A percentile compares a stretch with the other conserved stretches of the same genome.
phyloP scores from a whole-genome alignment of 2,797 vertebrate genomes.

The Lacerta bilineata region DNA sequence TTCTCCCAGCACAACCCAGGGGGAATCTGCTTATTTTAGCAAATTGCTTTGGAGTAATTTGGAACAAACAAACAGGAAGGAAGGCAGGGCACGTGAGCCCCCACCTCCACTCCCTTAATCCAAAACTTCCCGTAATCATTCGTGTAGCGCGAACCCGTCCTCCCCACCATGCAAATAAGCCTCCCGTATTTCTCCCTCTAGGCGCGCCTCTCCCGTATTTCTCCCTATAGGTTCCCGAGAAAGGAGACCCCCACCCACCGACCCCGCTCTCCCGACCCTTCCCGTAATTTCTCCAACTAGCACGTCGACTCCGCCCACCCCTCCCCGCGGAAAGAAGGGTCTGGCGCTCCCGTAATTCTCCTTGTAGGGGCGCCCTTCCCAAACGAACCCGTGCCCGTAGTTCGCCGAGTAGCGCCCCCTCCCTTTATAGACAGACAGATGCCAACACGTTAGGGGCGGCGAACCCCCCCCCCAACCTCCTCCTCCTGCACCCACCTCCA shows the following conservation, averaged over 20 bases:
- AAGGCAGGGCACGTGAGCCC: too few relatives aligned
- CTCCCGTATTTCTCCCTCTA: neutral
- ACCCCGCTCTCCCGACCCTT: too few relatives aligned
- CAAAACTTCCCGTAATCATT: neutral
- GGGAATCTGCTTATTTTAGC: too few relatives aligned
- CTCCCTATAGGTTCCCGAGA: too few relatives aligned
- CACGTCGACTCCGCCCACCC: too few relatives aligned
- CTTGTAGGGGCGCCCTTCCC: too few relatives aligned
- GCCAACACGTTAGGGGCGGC: neutral
- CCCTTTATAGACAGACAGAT: neutral
- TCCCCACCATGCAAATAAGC: neutral
- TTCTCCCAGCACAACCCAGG: too few relatives aligned
- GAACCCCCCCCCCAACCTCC: neutral
- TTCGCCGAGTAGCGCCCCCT: neutral
- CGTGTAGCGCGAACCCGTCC: neutral
- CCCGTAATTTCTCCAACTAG: neutral
- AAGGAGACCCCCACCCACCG: too few relatives aligned
- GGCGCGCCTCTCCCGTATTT: neutral
- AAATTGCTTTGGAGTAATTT: too few relatives aligned
- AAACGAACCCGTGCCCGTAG: neutral
- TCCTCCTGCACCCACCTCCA: conserved; percentile 62
- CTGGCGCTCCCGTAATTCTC: neutral
- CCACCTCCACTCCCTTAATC: too few relatives aligned
- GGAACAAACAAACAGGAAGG: too few relatives aligned
- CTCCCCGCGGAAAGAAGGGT: too few relatives aligned